Evolutionary conservation across 2,113 vertebrate species (phyloP).

Genomic region (Proteles cristata): DNA sequence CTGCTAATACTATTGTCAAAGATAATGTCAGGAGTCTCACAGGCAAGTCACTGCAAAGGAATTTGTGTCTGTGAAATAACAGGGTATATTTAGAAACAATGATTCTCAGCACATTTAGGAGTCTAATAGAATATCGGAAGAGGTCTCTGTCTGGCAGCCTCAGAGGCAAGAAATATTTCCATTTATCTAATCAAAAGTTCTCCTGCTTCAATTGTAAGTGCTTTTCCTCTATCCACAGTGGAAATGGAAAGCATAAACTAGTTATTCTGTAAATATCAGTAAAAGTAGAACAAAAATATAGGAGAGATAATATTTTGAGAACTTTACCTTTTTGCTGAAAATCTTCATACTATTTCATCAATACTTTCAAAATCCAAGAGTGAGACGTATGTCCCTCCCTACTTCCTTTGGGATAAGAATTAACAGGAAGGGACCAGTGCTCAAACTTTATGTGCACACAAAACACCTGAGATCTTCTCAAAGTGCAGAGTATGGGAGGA

Average conservation of each 20-base stretch:
- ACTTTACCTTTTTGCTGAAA: conserved; percentile 25
- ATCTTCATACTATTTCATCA: not conserved
- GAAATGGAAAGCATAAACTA: conserved; percentile 13
- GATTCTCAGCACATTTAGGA: not conserved
- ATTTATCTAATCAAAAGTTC: not conserved
- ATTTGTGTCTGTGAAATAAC: not conserved
- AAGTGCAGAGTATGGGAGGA: not conserved
- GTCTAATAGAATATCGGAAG: not conserved
- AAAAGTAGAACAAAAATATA: not conserved
- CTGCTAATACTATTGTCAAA: not conserved
- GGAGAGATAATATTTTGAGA: not conserved
- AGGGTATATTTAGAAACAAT: not conserved
- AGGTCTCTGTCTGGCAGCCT: not conserved
- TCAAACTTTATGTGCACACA: not conserved
- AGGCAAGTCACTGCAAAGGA: not conserved
- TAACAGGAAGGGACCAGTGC: not conserved
- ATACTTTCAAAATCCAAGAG: not conserved
- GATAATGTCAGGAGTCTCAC: not conserved
- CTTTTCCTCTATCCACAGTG: not conserved
- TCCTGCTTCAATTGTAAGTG: not conserved
- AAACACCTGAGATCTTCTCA: not conserved
- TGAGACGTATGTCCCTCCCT: not conserved
- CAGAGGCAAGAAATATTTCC: conserved; percentile 8
- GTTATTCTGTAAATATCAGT: conserved; percentile 20
- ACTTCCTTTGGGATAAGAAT: not conserved